Evolutionary conservation across 53 echinoderm and acorn worm genomes (phyloP), one percentile per base, ranked within the genome.

Genomic region (Hippasteria phrygiana): DNA sequence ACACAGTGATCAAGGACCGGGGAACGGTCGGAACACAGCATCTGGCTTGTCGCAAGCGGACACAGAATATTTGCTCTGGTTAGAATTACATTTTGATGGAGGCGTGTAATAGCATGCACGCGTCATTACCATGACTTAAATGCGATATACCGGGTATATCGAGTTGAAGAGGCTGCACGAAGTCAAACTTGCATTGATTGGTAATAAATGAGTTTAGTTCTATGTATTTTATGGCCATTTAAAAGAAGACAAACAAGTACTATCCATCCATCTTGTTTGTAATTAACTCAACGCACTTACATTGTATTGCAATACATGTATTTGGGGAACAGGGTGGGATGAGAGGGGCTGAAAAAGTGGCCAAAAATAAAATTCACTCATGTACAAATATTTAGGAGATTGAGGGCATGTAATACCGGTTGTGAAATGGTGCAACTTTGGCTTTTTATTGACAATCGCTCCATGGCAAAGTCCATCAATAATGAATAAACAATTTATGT

Each of bases 71-170:
- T 78, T 78, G 56, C 56, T 36, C 56, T 56, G 56, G 59, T 78
- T 78, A 38, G 27, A 76, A 76, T 76, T 76, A 54, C 76, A 76
- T 76, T 54, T 34, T 20, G 50, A 54, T 76, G 76, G 50, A 31
- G 28, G 50, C 76, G 33, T 48, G 51, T 54, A 76, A 53, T 53
- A 53, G 76, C 54, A 76, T 34, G 53, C 76, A 53, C 33, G 54
- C 76, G 51, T 67, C 46, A 45, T 45, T 45, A 59, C 26, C 59
- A 0, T 24, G 26, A 59, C 59, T 8, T 59, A 3, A 59, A 24
- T 18, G 59, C 59, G 26, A 59, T 59, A 1, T 59, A 59, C 16
- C n/a, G 22, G 26, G 22, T 22, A 26, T 18, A 7, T 7, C 4
- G 26, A 1, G 59, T n/a, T n/a, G 17, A 9, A 59, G 7, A 59